Evolutionary conservation across 2,113 vertebrate genomes (phyloP).

Genomic region (Psittacus erithacus): DNA sequence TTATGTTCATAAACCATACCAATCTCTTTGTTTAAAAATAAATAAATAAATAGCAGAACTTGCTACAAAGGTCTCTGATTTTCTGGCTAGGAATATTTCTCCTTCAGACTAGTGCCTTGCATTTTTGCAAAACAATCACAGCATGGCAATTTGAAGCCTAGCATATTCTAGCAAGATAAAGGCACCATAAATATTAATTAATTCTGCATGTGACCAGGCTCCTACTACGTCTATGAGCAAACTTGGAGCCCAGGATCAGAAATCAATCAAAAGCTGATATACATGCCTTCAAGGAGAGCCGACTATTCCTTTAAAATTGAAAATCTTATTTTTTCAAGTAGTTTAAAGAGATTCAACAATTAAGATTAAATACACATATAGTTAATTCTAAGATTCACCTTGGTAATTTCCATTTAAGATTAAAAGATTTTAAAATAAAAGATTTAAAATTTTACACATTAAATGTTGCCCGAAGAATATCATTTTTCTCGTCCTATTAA

Average conservation of each 20-base stretch:
- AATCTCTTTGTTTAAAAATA: not conserved
- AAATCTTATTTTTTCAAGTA: not conserved
- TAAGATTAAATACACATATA: not conserved
- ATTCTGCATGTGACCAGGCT: not conserved
- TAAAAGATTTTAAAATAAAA: not conserved
- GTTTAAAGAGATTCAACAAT: not conserved
- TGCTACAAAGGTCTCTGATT: not conserved
- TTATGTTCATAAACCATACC: rapidly evolving
- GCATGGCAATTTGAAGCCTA: not conserved
- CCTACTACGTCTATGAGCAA: not conserved
- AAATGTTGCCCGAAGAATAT: not conserved
- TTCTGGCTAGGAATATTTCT: not conserved
- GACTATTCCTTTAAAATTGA: not conserved
- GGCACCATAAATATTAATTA: not conserved
- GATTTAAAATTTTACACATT: not conserved
- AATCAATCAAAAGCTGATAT: not conserved
- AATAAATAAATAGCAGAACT: not conserved
- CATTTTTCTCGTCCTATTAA: not conserved
- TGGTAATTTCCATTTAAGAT: not conserved
- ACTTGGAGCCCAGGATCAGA: not conserved
- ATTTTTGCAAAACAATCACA: not conserved
- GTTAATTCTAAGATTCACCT: not conserved
- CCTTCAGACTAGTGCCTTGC: not conserved
- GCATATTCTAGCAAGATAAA: not conserved
- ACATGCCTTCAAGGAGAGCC: not conserved